Percentiles rank a stretch among this genome's conserved stretches.
phyloP scores from a whole-genome alignment of 2,888 invertebrate genomes.

The Xylota segnis region DNA sequence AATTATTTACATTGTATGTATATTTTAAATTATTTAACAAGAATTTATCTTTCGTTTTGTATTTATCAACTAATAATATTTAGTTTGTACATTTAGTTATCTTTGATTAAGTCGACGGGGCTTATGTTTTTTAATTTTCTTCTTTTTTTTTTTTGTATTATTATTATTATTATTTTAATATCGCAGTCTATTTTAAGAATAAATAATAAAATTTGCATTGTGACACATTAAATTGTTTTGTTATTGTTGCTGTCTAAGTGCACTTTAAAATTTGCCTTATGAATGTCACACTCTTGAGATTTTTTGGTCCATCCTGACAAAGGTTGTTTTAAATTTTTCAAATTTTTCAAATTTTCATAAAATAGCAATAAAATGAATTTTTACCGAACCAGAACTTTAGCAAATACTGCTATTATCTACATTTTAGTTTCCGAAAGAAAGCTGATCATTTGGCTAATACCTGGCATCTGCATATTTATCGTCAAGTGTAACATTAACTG shows the following conservation, averaged over 20 bases:
- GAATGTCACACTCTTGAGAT: background rate
- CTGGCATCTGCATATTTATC: no score
- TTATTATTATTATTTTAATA: slow-evolving; percentile 44
- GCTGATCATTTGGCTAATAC: no score
- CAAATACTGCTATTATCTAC: no score
- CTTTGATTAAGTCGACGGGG: slow-evolving; percentile 61
- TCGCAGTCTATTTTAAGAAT: slow-evolving; percentile 56
- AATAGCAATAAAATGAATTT: no score
- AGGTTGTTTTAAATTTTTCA: background rate
- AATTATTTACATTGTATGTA: slow-evolving; percentile 42
- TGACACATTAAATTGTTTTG: slow-evolving; percentile 13
- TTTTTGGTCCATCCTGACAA: background rate
- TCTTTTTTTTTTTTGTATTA: slow-evolving; percentile 1
- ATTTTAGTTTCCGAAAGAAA: no score
- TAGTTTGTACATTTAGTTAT: slow-evolving; percentile 64
- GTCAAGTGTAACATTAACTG: background rate
- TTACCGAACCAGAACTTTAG: no score
- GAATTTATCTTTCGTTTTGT: slow-evolving; percentile 25
- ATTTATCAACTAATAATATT: slow-evolving; percentile 42
- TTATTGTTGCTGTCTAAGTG: slow-evolving; percentile 1
- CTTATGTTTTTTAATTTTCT: background rate
- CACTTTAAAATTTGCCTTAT: background rate
- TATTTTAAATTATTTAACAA: slow-evolving; percentile 38
- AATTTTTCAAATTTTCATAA: no score
- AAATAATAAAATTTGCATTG: slow-evolving; percentile 42